Evolutionary conservation across 2,113 vertebrate genomes (phyloP).

Genomic region (Corythoichthys intestinalis): DNA sequence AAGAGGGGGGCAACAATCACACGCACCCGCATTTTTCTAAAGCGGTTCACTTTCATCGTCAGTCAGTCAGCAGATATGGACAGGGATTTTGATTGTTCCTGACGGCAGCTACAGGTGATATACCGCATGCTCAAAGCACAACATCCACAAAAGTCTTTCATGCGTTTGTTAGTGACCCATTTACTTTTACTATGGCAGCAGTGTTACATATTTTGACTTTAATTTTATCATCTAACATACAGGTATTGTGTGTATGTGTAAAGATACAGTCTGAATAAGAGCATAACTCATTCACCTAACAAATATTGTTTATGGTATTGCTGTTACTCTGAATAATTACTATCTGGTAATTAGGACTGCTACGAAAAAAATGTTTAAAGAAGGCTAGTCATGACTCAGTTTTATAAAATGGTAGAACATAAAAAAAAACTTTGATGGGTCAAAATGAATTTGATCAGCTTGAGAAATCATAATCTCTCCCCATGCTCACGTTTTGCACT

Average conservation of each 20-base stretch:
- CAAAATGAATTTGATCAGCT: not conserved
- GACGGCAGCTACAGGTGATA: constrained; percentile 7
- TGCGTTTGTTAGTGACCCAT: not conserved
- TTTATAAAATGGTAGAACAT: too few species aligned
- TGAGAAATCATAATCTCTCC: not conserved
- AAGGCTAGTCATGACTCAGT: not conserved
- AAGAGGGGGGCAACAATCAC: not conserved
- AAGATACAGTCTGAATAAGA: not conserved
- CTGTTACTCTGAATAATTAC: not conserved
- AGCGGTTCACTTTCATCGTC: not conserved
- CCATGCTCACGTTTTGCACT: not conserved
- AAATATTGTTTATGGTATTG: not conserved
- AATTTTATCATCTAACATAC: not conserved
- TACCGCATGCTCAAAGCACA: constrained; percentile 7
- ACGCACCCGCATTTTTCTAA: not conserved
- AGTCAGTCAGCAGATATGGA: not conserved
- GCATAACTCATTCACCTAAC: not conserved
- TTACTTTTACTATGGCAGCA: constrained; percentile 1
- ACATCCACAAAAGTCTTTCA: not conserved
- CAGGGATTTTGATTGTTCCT: not conserved
- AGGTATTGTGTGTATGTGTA: not conserved
- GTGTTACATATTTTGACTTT: not conserved
- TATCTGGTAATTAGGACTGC: not conserved
- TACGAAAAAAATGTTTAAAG: not conserved
- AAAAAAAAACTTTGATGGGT: not conserved